Evolutionary conservation across 2,113 vertebrate genomes (phyloP).

Genomic region (Channa maculata): DNA sequence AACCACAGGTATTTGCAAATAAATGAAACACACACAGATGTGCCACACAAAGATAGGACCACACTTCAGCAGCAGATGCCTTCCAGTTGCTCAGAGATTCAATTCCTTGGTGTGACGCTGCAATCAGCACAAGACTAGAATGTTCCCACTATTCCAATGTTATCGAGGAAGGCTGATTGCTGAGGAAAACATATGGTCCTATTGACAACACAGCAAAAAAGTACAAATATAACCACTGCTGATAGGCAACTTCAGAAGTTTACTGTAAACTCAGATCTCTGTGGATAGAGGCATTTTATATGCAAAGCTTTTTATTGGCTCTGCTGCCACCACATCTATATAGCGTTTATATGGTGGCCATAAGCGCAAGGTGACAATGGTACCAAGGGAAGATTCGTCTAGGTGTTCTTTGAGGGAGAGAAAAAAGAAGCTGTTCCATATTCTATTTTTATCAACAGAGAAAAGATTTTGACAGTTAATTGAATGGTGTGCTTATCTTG

Average conservation of each 20-base stretch:
- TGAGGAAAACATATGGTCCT: conserved; percentile 68
- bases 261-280: conserved; percentile 38
- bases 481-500: conserved; percentile 51
- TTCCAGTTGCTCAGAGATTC: conserved; percentile 68
- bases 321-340: background rate
- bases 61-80: conserved; percentile 63
- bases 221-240: conserved; percentile 72
- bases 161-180: conserved; percentile 58
- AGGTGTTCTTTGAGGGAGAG: conserved; percentile 62
- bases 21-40: conserved; percentile 12
- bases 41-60: conserved; percentile 28
- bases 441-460: conserved; percentile 33
- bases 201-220: conserved; percentile 50
- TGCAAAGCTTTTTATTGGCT: conserved; percentile 24
- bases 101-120: conserved; percentile 59
- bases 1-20: conserved; percentile 9
- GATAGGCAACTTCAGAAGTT: conserved; percentile 57
- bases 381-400: background rate
- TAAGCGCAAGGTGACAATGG: background rate
- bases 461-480: conserved; percentile 56
- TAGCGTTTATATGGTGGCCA: background rate
- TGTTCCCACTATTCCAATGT: conserved; percentile 51
- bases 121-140: conserved; percentile 48
- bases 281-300: conserved; percentile 13
- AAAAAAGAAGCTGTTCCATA: background rate